Percentiles rank a stretch among this genome's conserved stretches.
Evolutionary conservation across 2,797 vertebrate species (phyloP).

Genomic region (Myotis myotis): DNA sequence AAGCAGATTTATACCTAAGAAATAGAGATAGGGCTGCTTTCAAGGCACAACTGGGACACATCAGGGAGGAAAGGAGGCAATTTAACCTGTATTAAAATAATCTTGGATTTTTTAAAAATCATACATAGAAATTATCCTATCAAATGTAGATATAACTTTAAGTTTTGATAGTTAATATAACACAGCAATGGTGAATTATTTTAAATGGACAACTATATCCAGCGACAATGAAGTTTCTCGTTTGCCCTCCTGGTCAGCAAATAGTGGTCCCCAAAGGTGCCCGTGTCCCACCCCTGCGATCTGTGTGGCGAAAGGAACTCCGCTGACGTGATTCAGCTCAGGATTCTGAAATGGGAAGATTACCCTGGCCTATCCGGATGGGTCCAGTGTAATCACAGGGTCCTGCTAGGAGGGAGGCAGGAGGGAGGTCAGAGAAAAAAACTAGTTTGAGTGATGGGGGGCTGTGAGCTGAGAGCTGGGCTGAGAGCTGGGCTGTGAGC

Average conservation of each 20-base stretch:
- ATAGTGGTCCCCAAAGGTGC: neutral
- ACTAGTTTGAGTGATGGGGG: neutral
- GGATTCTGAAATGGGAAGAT: neutral
- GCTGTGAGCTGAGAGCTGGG: neutral
- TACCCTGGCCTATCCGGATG: neutral
- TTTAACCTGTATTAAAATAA: neutral
- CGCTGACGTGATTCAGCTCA: neutral
- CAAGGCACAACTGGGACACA: neutral
- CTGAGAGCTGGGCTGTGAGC: fast-evolving
- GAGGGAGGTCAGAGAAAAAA: neutral
- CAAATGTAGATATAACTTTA: neutral
- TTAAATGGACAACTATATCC: neutral
- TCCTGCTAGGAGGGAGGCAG: neutral
- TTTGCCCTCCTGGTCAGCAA: neutral
- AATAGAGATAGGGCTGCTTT: neutral
- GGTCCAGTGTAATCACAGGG: neutral
- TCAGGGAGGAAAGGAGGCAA: neutral
- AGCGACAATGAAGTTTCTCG: neutral
- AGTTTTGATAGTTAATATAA: neutral
- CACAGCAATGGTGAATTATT: neutral
- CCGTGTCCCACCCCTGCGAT: fast-evolving
- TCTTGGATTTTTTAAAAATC: neutral
- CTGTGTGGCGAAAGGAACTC: neutral
- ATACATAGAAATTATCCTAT: neutral
- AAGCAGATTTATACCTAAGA: neutral